Evolutionary conservation across 2,113 vertebrate genomes (phyloP).

Genomic region (Holacanthus passer): DNA sequence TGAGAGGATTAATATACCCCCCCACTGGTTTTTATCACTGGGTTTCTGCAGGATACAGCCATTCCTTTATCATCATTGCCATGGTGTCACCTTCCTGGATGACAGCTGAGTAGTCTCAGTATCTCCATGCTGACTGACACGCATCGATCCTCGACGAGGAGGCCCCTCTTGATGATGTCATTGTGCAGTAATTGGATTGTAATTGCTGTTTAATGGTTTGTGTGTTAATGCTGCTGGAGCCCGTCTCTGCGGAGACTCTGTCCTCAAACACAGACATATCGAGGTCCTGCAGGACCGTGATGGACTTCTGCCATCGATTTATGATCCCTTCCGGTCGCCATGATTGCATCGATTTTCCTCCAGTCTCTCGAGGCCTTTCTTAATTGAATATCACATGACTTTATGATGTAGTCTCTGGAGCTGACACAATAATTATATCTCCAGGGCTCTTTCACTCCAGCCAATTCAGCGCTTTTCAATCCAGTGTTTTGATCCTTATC

Average conservation of each 20-base stretch:
- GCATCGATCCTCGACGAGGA: constrained; percentile 29
- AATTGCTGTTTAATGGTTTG: constrained; percentile 70
- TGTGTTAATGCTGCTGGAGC: constrained; percentile 37
- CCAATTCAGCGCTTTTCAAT: constrained; percentile 49
- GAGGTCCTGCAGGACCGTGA: constrained; percentile 26
- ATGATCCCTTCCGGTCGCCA: constrained; percentile 43
- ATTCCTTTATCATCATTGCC: background rate
- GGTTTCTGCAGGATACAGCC: background rate
- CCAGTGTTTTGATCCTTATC: constrained; percentile 36
- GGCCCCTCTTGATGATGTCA: constrained; percentile 58
- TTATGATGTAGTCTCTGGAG: constrained; percentile 51
- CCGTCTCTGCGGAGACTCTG: constrained; percentile 43
- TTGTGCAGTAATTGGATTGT: constrained; percentile 63
- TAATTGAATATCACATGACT: constrained; percentile 74
- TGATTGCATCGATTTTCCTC: constrained; percentile 63
- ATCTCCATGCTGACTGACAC: constrained; percentile 59
- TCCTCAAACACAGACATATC: constrained; percentile 49
- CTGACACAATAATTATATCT: constrained; percentile 59
- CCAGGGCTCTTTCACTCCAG: constrained; percentile 18
- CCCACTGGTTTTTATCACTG: constrained; percentile 11
- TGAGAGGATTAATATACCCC: background rate
- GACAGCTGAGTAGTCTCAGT: background rate
- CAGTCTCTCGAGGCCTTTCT: constrained; percentile 32
- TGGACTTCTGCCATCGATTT: constrained; percentile 63
- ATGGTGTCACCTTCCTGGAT: constrained; percentile 30